Evolutionary conservation across 2,113 vertebrate species (phyloP).

Genomic region (Raja brachyura): DNA sequence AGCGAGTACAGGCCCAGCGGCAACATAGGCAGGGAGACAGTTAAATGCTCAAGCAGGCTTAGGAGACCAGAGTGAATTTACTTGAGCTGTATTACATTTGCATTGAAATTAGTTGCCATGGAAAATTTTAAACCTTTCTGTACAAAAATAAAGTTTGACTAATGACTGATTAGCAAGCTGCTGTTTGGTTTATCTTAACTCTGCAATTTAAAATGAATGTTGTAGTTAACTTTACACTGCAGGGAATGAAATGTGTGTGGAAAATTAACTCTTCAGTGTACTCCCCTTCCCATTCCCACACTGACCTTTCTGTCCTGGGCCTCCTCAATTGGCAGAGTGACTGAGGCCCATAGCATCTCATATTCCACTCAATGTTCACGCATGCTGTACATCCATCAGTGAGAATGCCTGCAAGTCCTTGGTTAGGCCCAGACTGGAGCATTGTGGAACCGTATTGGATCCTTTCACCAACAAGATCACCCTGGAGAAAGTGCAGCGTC

Average conservation of each 20-base stretch:
- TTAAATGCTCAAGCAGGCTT: conserved; percentile 49
- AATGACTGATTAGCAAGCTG: not conserved
- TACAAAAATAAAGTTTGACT: not conserved
- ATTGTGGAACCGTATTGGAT: no score
- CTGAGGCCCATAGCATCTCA: no score
- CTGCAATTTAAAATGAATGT: not conserved
- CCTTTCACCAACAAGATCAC: no score
- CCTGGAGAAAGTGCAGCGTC: no score
- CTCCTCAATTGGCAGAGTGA: no score
- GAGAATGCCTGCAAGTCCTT: no score
- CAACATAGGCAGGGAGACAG: conserved; percentile 50
- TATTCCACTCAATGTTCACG: no score
- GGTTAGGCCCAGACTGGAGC: no score
- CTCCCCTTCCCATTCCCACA: no score
- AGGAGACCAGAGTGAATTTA: conserved; percentile 47
- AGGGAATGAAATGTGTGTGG: not conserved
- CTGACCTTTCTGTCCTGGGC: no score
- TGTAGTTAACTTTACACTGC: not conserved
- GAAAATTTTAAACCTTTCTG: conserved; percentile 35
- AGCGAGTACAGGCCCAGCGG: no score
- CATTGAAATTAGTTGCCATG: conserved; percentile 48
- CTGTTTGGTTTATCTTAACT: not conserved
- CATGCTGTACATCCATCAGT: no score
- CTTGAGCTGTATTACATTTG: conserved; percentile 43
- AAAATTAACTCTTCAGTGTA: not conserved